Percentiles rank a stretch among this genome's conserved stretches.
Evolutionary conservation across 2,797 vertebrate species (phyloP).

Genomic region (Gymnodraco acuticeps): DNA sequence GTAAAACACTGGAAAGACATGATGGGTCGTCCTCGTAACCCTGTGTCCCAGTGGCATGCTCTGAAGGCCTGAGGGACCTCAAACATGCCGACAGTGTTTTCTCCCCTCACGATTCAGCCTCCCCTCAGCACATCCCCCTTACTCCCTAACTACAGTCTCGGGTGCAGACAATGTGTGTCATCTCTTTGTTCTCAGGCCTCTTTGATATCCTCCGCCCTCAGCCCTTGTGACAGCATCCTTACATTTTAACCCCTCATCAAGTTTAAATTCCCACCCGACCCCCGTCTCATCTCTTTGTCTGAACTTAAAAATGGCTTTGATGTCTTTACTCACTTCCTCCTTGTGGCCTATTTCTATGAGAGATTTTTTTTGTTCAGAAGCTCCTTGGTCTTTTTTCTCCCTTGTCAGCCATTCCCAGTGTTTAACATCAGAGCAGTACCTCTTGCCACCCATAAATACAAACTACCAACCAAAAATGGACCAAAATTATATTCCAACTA

Average conservation of each 20-base stretch:
- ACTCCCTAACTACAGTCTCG: constrained; percentile 40
- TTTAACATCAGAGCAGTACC: constrained; percentile 59
- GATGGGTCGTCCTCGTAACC: constrained; percentile 94
- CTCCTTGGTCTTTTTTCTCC: constrained; percentile 40
- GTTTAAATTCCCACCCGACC: constrained; percentile 63
- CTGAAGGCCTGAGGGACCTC: constrained; percentile 92
- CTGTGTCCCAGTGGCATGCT: constrained; percentile 98
- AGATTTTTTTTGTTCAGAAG: constrained; percentile 3
- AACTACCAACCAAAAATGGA: constrained; percentile 71
- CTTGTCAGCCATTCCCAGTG: constrained; percentile 38
- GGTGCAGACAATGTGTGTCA: constrained; percentile 66
- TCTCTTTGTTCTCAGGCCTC: constrained; percentile 82
- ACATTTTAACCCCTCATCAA: constrained; percentile 62
- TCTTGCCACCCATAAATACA: constrained; percentile 64
- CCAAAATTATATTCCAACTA: constrained; percentile 50
- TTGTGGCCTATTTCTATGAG: constrained; percentile 51
- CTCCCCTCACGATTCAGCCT: constrained; percentile 55
- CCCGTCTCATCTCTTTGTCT: constrained; percentile 51
- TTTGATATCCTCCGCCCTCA: constrained; percentile 73
- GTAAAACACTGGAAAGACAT: constrained; percentile 99
- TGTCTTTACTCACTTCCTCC: constrained; percentile 55
- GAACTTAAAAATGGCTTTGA: constrained; percentile 71
- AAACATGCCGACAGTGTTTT: constrained; percentile 60
- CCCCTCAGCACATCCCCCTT: constrained; percentile 48
- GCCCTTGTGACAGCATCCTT: constrained; percentile 58